These are phyloP conservation scores for Craseonycteris thonglongyai DNA, from an alignment of 2,113 vertebrate species.

Conservation along the genomic window DNA sequence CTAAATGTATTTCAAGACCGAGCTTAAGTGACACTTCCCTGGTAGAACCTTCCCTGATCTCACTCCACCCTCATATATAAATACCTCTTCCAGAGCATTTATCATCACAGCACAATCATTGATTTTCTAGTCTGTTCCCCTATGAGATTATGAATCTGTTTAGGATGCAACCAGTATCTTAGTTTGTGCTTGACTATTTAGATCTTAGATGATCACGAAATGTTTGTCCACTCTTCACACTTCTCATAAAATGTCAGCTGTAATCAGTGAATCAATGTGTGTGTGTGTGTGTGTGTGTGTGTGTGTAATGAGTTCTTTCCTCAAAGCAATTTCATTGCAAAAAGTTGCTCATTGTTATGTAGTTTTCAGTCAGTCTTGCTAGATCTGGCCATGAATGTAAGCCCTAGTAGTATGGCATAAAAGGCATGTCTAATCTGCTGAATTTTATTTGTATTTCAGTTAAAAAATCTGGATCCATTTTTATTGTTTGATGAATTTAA, in stretches of 20 bases:
- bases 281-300: not conserved
- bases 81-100: not conserved
- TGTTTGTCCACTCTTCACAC: not conserved
- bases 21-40: not conserved
- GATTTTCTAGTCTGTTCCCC: not conserved
- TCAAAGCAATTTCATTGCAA: not conserved
- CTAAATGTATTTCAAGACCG: not conserved
- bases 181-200: not conserved
- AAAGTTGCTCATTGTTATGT: not conserved
- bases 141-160: not conserved
- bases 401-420: not conserved
- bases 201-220: not conserved
- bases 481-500: constrained; percentile 88
- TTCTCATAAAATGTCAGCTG: not conserved
- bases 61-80: not conserved
- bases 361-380: not conserved
- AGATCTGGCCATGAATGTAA: not conserved
- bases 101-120: not conserved
- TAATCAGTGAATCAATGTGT: not conserved
- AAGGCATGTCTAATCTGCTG: constrained; percentile 32
- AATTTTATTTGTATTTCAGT: constrained; percentile 74
- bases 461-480: constrained; percentile 88
- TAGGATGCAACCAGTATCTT: not conserved
- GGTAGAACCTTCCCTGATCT: not conserved
- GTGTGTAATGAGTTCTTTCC: not conserved